Evolutionary conservation across 2,113 vertebrate species (phyloP).

Genomic region (Lethenteron camtschaticum): DNA sequence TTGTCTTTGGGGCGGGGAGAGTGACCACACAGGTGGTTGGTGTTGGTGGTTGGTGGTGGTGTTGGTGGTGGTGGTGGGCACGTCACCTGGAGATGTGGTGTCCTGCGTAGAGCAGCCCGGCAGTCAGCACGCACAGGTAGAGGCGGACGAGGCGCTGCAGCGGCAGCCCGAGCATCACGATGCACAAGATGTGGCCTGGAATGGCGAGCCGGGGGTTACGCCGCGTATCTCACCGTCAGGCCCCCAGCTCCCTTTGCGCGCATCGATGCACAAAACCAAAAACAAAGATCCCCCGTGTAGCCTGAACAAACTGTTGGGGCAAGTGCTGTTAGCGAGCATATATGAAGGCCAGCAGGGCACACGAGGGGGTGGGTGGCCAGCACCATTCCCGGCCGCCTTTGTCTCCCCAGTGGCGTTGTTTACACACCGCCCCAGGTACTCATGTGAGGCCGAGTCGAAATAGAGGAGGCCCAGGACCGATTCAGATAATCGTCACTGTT

Average conservation of each 20-base stretch:
- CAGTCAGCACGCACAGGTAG: conserved; percentile 40
- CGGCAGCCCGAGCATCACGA: conserved; percentile 32
- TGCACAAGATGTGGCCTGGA: conserved; percentile 37
- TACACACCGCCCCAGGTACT: not conserved
- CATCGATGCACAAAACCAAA: not conserved
- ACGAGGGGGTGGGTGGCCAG: not conserved
- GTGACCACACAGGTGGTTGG: no score
- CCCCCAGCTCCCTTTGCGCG: not conserved
- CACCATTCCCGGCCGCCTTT: not conserved
- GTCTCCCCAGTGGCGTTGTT: not conserved
- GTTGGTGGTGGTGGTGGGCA: no score
- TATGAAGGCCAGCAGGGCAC: not conserved
- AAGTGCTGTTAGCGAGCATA: not conserved
- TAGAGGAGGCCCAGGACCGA: no score
- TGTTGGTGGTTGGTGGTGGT: no score
- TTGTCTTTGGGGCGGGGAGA: no score
- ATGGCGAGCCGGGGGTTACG: not conserved
- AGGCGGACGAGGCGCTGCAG: conserved; percentile 39
- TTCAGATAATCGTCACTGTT: no score
- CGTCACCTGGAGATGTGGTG: conserved; percentile 43
- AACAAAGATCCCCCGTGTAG: not conserved
- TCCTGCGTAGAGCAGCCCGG: conserved; percentile 32
- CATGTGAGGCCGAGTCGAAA: no score
- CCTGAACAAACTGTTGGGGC: not conserved
- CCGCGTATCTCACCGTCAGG: not conserved